Base-by-base conservation (phyloP, 2,888 invertebrate genomes). In the Schrankia costaestrigalis region DNA sequence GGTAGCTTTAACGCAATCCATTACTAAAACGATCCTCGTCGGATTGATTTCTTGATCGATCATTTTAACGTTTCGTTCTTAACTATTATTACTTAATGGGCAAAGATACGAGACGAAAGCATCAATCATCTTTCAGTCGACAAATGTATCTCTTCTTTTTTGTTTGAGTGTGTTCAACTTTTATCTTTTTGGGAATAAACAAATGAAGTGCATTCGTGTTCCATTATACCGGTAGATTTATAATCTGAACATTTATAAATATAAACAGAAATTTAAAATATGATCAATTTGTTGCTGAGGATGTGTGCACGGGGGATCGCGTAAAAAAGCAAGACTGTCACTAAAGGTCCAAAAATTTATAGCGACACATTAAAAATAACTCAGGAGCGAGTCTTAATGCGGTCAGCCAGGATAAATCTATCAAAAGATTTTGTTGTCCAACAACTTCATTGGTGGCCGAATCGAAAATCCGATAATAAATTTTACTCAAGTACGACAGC, bases 381-480 rank as follows among this genome's bases (percentile, higher is more conserved):
- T 77, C 78, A 67, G 75, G 70, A 77, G 73, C 74, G 69, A 73
- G 67, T 77, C 78, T 82, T 82, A 83, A 85, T 81, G 79, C 82
- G 84, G 84, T 81, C 82, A 83, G 71, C 80, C 78, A 77, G 85
- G 85, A 87, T 86, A 85, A 85, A 86, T 87, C 85, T 86, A 87
- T 86, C 86, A 87, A 83, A 85, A 86, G 86, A 87, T 85, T 87
- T 85, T 85, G 85, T 85, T 83, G 85, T 85, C 84, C 83, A 82
- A 87, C 86, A 86, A 84, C 86, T 84, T 86, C 86, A 87, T 87
- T 85, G 86, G 86, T 87, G 86, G 86, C 85, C 86, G 82, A 84
- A 84, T 83, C 84, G 85, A 85, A 85, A 87, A 86, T 86, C 86
- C 84, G 79, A 86, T 83, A 84, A 87, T 87, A 87, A 87, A 87